These are phyloP conservation scores for Xylophagus ater DNA, from an alignment of 2,888 invertebrate genomes.

Conservation along the genomic window DNA sequence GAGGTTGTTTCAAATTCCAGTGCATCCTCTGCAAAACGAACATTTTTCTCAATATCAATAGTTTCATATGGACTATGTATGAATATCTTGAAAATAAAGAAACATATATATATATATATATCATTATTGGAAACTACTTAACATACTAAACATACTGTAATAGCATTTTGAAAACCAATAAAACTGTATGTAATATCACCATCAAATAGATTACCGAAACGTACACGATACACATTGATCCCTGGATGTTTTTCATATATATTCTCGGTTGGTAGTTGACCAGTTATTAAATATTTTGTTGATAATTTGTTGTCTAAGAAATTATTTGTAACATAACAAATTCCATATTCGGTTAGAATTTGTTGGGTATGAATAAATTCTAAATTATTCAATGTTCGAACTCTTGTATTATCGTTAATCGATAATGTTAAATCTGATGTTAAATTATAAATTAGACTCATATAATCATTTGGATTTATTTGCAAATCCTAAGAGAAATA, in stretches of 20 bases:
- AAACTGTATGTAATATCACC: conserved; percentile 27
- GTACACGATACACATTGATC: conserved; percentile 12
- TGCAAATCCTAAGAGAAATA: conserved; percentile 20
- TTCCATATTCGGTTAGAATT: conserved; percentile 35
- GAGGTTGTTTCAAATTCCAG: conserved; percentile 24
- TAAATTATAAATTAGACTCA: conserved; percentile 34
- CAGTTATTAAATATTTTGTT: conserved; percentile 27
- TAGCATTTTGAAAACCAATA: conserved; percentile 26
- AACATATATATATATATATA: neutral
- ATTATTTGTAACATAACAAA: conserved; percentile 33
- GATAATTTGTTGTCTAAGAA: conserved; percentile 25
- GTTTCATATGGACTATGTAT: conserved; percentile 33
- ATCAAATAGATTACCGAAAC: conserved; percentile 27
- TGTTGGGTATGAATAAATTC: conserved; percentile 24
- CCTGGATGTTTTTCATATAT: neutral
- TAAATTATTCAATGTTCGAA: conserved; percentile 24
- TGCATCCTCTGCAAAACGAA: conserved; percentile 24
- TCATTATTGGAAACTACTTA: neutral
- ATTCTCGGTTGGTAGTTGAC: conserved; percentile 20
- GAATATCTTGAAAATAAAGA: conserved; percentile 23
- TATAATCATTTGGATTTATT: conserved; percentile 31
- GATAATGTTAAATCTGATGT: conserved; percentile 22
- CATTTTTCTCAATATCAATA: conserved; percentile 28
- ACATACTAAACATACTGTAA: conserved; percentile 22
- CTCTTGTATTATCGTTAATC: conserved; percentile 16